Base-by-base conservation (phyloP, 2,113 vertebrate species). In the Rhabdornis inornatus region DNA sequence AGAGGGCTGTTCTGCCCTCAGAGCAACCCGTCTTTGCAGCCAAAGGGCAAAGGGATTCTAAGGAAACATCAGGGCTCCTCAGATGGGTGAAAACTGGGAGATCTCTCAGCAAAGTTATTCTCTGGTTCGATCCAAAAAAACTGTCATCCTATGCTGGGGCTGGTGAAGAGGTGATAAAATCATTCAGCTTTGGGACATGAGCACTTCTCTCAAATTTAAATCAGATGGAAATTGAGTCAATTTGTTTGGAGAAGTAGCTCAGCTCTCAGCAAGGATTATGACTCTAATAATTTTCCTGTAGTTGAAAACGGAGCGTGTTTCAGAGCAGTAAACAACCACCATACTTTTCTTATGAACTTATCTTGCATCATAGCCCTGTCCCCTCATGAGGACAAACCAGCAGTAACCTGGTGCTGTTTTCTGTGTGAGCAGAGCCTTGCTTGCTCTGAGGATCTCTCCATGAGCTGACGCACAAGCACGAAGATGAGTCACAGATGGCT, bases 151-250 rank as follows among this genome's bases (percentile, higher is more conserved):
- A 2, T 92, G 49, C 91, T 90, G 37, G 87, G 92, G 83, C 94
- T 97, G 92, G 91, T 71, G 89, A 94, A 87, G 92, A 89, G 80
- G 95, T 83, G 95, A 96, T 93, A 96, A 97, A 95, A 91, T 94
- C 80, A 92, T 68, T 96, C 95, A 92, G 91, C 65, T 97, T 81
- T 87, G 89, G 96, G 96, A 94, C 91, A 90, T 0, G 24, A 89
- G 52, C 0, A 18, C 72, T 52, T 93, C 80, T 94, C 83, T 91
- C 72, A 92, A 93, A 96, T 95, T 90, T 64, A 92, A 96, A 94
- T 97, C 89, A 96, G 80, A 95, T 87, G 89, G 89, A 94, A 92
- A 92, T 74, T 31, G 75, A 93, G 80, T 93, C 64, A 92, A 63
- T 66, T 78, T 74, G 88, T 90, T 95, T 94, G 92, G 80, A 89